phyloP scores from a whole-genome alignment of 92 coral and sea anemone genomes.

The Porites cylindrica region DNA sequence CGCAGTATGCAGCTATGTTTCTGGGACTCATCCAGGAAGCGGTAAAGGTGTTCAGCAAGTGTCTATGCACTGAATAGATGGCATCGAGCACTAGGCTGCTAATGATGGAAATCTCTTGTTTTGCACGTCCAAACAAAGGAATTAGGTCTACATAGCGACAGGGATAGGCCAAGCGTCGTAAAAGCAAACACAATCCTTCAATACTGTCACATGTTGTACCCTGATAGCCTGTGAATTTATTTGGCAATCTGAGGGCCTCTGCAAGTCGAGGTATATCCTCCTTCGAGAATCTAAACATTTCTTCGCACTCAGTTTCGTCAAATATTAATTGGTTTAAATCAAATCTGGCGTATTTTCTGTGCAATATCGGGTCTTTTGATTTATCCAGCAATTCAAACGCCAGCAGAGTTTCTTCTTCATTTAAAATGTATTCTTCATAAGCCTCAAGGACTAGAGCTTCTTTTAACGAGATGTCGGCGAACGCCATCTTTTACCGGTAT shows the following conservation, averaged over 20 bases:
- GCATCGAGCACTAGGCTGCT: no score
- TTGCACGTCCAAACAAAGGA: slow-evolving; percentile 5
- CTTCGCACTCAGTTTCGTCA: neutral
- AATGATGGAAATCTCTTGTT: neutral
- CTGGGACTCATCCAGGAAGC: slow-evolving; percentile 59
- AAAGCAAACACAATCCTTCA: slow-evolving; percentile 13
- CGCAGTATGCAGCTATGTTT: slow-evolving; percentile 38
- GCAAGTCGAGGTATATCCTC: slow-evolving; percentile 49
- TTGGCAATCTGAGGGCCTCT: slow-evolving; percentile 57
- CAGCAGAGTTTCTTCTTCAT: no score
- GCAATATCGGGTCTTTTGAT: no score
- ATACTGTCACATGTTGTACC: slow-evolving; percentile 48
- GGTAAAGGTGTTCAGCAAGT: slow-evolving; percentile 49
- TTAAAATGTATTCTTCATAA: no score
- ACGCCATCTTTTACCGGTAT: slow-evolving; percentile 30
- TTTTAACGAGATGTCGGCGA: neutral
- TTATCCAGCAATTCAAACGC: no score
- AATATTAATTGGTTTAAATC: no score
- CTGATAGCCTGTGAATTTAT: neutral
- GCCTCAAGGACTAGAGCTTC: no score
- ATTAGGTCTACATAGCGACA: slow-evolving; percentile 63
- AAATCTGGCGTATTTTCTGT: no score
- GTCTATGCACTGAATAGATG: slow-evolving; percentile 34
- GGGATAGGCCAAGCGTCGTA: slow-evolving; percentile 46
- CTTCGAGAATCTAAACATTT: slow-evolving; percentile 58